Conservation (phyloP, 2,113 vertebrate genomes). For the Micromys minutus region DNA sequence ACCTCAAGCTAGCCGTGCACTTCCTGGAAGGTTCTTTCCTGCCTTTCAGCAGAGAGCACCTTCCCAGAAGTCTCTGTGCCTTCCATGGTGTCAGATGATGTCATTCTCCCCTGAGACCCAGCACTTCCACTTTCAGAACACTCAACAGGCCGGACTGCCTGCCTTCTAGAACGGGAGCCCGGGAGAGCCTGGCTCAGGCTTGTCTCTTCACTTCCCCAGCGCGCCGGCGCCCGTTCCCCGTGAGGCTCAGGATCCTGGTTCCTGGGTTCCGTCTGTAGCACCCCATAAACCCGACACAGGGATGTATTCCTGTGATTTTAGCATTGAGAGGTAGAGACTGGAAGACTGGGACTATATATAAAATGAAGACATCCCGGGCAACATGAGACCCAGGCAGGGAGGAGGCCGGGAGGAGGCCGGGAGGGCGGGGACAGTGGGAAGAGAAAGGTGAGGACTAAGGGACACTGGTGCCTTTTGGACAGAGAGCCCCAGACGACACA, state of each 20-base stretch:
- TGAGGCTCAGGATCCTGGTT: not conserved
- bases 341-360: not conserved
- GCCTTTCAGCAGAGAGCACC: not conserved
- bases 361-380: not conserved
- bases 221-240: rapidly evolving
- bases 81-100: not conserved
- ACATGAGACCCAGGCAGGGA: not conserved
- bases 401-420: not conserved
- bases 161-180: not conserved
- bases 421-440: not conserved
- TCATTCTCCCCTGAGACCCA: not conserved
- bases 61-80: not conserved
- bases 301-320: not conserved
- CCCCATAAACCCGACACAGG: too few relatives aligned
- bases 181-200: not conserved
- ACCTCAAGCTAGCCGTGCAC: too few relatives aligned
- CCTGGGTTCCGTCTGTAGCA: not conserved
- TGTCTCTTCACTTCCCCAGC: not conserved
- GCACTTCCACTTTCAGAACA: not conserved
- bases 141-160: not conserved
- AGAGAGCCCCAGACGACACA: not conserved
- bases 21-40: not conserved
- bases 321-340: too few relatives aligned
- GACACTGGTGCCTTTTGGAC: rapidly evolving
- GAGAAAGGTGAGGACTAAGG: not conserved